Evolutionary conservation across 2,888 invertebrate genomes (phyloP).

Genomic region (Meghimatium bilineatum): DNA sequence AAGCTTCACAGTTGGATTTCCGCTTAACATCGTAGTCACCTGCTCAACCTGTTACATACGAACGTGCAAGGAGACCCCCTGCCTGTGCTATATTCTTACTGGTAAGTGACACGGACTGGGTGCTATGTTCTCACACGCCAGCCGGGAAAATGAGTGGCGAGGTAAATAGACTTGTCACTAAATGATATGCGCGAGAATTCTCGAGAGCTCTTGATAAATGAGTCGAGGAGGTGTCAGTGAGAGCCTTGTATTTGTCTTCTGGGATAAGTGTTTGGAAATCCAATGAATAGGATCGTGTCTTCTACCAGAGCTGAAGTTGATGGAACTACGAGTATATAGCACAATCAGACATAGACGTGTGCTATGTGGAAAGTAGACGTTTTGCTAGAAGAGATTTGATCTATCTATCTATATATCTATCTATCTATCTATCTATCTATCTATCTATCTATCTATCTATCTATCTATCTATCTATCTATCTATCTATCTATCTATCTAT

Average conservation of each 20-base stretch:
- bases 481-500: too few species aligned
- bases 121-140: not conserved
- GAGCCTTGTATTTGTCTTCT: not conserved
- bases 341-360: too few species aligned
- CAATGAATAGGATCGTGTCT: not conserved
- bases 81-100: not conserved
- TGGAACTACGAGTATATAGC: too few species aligned
- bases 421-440: too few species aligned
- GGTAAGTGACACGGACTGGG: conserved; percentile 18
- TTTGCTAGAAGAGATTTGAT: too few species aligned
- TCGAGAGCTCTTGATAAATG: conserved; percentile 7
- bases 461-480: too few species aligned
- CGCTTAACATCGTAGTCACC: not conserved
- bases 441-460: too few species aligned
- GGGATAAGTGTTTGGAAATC: not conserved
- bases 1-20: not conserved
- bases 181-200: not conserved
- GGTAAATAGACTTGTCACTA: not conserved
- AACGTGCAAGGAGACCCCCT: not conserved
- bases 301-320: too few species aligned
- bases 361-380: too few species aligned
- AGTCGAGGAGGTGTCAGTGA: not conserved
- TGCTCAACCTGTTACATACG: not conserved
- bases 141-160: not conserved
- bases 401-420: too few species aligned